Percentiles rank a stretch among this genome's conserved stretches.
These are phyloP conservation scores for Diprion similis DNA, from an alignment of 1,140 invertebrate genomes.

Conservation along the genomic window DNA sequence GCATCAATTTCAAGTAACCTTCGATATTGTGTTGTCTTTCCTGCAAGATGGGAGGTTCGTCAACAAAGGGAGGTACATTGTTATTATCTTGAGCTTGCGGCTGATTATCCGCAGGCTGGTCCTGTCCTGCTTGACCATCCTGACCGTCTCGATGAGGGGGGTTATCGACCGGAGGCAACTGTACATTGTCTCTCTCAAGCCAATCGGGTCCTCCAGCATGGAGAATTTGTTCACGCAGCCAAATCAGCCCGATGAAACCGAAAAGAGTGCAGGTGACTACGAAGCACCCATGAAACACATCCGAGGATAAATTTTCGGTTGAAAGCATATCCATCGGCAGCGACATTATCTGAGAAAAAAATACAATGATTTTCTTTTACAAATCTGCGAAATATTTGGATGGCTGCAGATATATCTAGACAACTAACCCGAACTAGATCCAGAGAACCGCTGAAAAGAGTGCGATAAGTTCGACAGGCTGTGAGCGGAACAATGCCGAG, in stretches of 20 bases:
- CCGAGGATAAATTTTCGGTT: constrained; percentile 89
- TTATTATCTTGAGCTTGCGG: constrained; percentile 56
- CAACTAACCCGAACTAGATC: constrained; percentile 68
- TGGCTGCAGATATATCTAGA: constrained; percentile 8
- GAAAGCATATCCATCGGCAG: constrained; percentile 92
- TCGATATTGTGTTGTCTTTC: constrained; percentile 35
- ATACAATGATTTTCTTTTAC: constrained; percentile 19
- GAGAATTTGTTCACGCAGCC: constrained; percentile 97
- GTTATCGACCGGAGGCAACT: constrained; percentile 52
- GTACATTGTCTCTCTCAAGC: constrained; percentile 77
- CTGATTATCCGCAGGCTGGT: constrained; percentile 38
- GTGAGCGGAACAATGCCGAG: constrained; percentile 95
- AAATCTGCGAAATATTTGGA: constrained; percentile 6
- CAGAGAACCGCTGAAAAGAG: constrained; percentile 89
- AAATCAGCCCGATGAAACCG: constrained; percentile 96
- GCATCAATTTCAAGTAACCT: constrained; percentile 25
- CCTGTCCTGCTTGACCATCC: constrained; percentile 34
- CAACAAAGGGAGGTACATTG: constrained; percentile 55
- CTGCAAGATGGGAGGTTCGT: constrained; percentile 42
- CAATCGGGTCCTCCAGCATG: constrained; percentile 96
- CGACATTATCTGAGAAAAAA: constrained; percentile 69
- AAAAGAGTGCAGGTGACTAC: constrained; percentile 96
- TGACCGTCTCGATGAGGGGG: constrained; percentile 40
- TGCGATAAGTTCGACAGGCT: constrained; percentile 94
- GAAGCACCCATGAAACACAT: constrained; percentile 95